Evolutionary conservation across 1,140 invertebrate genomes (phyloP).

Genomic region (Euborellia annulipes): DNA sequence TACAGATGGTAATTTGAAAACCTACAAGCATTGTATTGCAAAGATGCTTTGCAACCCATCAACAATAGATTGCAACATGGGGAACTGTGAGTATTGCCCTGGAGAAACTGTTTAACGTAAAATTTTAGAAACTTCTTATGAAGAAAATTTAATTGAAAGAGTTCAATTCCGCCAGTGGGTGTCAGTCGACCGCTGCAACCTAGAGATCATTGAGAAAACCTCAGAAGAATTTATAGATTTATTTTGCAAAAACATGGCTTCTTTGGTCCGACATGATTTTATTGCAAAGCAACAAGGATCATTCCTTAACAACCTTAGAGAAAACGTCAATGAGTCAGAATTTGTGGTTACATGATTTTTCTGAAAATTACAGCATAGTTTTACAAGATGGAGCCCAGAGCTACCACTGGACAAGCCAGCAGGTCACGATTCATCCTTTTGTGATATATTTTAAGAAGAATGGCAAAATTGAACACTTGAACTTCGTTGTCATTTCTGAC

Average conservation of each 20-base stretch:
- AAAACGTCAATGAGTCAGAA: constrained; percentile 7
- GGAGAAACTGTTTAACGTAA: neutral
- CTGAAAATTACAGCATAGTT: constrained; percentile 18
- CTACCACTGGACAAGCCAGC: constrained; percentile 17
- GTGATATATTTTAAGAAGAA: constrained; percentile 11
- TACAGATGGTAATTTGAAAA: constrained; percentile 4
- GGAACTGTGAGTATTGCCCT: constrained; percentile 6
- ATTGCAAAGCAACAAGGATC: constrained; percentile 8
- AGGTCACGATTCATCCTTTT: constrained; percentile 19
- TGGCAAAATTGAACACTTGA: constrained; percentile 7
- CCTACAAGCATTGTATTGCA: constrained; percentile 8
- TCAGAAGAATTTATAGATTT: constrained; percentile 10
- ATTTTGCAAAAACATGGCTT: constrained; percentile 4
- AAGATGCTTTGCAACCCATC: constrained; percentile 7
- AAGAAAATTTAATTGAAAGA: constrained; percentile 5
- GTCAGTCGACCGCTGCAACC: constrained; percentile 1
- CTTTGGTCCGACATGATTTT: constrained; percentile 8
- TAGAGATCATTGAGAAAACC: constrained; percentile 9
- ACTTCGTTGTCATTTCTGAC: constrained; percentile 11
- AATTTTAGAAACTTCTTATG: constrained; percentile 1
- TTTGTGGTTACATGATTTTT: constrained; percentile 16
- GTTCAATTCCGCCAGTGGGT: constrained; percentile 6
- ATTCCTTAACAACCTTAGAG: constrained; percentile 7
- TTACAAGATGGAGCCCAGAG: constrained; percentile 18
- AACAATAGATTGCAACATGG: constrained; percentile 2